phyloP scores from a whole-genome alignment of 2,888 invertebrate genomes.

The Podabrus alpinus region DNA sequence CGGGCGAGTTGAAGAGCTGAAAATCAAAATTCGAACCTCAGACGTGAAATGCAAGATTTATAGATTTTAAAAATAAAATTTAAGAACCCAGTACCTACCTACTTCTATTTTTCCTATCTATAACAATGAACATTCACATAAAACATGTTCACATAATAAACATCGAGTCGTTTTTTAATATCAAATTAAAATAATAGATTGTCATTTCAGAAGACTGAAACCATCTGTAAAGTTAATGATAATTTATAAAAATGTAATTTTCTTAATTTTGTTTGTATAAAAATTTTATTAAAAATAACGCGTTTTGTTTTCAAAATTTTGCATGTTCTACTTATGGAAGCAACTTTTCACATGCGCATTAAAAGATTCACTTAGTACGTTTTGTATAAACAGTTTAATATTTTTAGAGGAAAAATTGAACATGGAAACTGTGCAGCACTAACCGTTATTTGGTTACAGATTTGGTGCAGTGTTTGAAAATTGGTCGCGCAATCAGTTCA shows the following conservation, averaged over 20 bases:
- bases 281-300: neutral
- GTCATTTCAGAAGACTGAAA: neutral
- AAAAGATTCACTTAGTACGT: neutral
- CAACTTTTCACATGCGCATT: neutral
- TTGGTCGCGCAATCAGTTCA: neutral
- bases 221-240: neutral
- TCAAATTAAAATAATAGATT: too few relatives aligned
- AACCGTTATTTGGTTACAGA: neutral
- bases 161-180: too few relatives aligned
- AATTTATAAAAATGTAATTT: neutral
- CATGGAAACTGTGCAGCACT: neutral
- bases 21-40: too few relatives aligned
- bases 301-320: neutral
- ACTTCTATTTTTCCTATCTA: too few relatives aligned
- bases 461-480: neutral
- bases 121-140: too few relatives aligned
- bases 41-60: too few relatives aligned
- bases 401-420: neutral
- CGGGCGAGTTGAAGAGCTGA: too few relatives aligned
- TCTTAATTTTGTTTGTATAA: neutral
- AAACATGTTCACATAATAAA: too few relatives aligned
- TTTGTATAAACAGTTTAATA: neutral
- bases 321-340: neutral
- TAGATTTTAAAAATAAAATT: too few relatives aligned
- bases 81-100: too few relatives aligned